Conservation (phyloP, 1,140 invertebrate species). For the Mya arenaria region DNA sequence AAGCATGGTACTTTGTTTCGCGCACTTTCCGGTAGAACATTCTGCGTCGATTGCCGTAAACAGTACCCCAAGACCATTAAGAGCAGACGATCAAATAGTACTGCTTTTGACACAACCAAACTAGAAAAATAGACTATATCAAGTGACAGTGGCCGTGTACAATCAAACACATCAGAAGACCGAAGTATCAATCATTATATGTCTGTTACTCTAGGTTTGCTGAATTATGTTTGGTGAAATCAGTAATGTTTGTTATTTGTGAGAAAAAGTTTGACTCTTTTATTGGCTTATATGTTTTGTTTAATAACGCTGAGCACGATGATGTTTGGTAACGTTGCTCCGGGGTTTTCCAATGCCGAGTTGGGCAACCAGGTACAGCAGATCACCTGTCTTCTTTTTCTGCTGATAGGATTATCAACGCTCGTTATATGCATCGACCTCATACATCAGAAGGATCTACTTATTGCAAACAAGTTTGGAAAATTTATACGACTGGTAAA, state of each 20-base stretch:
- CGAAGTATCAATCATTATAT: constrained; percentile 78
- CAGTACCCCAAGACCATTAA: constrained; percentile 20
- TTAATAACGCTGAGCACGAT: constrained; percentile 92
- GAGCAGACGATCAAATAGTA: constrained; percentile 50
- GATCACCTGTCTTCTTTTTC: constrained; percentile 74
- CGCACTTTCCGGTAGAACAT: constrained; percentile 79
- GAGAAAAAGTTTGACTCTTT: constrained; percentile 92
- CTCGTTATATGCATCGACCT: constrained; percentile 99
- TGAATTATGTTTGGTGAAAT: constrained; percentile 80
- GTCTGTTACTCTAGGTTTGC: constrained; percentile 75
- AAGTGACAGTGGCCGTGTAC: background rate
- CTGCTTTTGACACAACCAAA: constrained; percentile 46
- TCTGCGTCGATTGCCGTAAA: constrained; percentile 44
- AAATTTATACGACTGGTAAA: constrained; percentile 25
- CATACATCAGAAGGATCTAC: constrained; percentile 92
- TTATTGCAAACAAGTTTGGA: constrained; percentile 10
- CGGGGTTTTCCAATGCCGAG: constrained; percentile 87
- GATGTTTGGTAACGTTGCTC: constrained; percentile 97
- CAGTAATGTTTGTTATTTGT: constrained; percentile 78
- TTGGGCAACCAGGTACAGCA: constrained; percentile 73
- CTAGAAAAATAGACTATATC: constrained; percentile 27
- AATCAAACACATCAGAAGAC: constrained; percentile 62
- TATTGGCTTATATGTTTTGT: constrained; percentile 96
- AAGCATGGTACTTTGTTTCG: constrained; percentile 95
- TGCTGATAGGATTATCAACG: constrained; percentile 96